Percentiles rank a stretch among this genome's conserved stretches.
Evolutionary conservation across 2,888 invertebrate species (phyloP).

Genomic region (Mongoloraphidia duomilia): DNA sequence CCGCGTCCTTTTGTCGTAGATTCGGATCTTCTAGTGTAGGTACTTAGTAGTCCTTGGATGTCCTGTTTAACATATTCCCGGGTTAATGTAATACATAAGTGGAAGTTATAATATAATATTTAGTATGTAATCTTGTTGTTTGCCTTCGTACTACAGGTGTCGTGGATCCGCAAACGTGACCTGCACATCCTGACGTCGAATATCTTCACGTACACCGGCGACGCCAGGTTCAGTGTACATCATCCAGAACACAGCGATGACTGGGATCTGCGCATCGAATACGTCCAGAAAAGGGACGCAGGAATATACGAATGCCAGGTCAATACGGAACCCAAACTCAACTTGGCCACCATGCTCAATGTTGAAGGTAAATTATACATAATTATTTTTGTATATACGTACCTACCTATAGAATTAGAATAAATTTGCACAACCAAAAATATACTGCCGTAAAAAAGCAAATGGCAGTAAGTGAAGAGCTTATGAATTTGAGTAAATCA

Average conservation of each 20-base stretch:
- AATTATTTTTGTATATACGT: slow-evolving; percentile 11
- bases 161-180: slow-evolving; percentile 70
- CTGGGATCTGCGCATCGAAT: slow-evolving; percentile 74
- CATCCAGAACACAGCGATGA: slow-evolving; percentile 75
- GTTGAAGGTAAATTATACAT: slow-evolving; percentile 54
- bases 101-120: too few relatives aligned
- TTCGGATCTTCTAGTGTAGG: too few relatives aligned
- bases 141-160: slow-evolving; percentile 39
- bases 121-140: too few relatives aligned
- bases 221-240: slow-evolving; percentile 69
- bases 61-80: too few relatives aligned
- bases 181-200: slow-evolving; percentile 74
- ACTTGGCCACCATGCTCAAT: slow-evolving; percentile 63
- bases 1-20: too few relatives aligned
- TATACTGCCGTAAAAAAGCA: too few relatives aligned
- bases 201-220: slow-evolving; percentile 77
- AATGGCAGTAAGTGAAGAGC: too few relatives aligned
- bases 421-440: too few relatives aligned
- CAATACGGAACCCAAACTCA: slow-evolving; percentile 81
- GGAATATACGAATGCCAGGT: slow-evolving; percentile 83
- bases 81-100: too few relatives aligned
- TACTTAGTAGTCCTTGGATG: too few relatives aligned
- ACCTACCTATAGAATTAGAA: too few relatives aligned
- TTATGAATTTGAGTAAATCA: too few relatives aligned
- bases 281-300: slow-evolving; percentile 69